Evolutionary conservation across 2,888 invertebrate species (phyloP).

Genomic region (Synanthedon myopaeformis): DNA sequence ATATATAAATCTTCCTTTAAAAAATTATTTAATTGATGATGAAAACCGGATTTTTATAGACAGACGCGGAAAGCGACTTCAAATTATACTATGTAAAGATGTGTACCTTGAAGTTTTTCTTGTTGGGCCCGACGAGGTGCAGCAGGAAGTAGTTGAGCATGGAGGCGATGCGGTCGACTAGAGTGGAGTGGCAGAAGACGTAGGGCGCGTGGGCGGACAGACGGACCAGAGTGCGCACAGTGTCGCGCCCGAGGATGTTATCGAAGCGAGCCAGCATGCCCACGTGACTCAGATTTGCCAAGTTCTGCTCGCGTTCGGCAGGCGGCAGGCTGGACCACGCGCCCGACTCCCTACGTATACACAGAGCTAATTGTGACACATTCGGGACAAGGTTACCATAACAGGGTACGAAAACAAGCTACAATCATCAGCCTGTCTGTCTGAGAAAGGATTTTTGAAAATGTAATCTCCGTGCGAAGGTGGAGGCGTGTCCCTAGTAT

Average conservation of each 20-base stretch:
- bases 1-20: too few relatives aligned
- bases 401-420: too few relatives aligned
- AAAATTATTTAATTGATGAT: neutral
- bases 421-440: too few relatives aligned
- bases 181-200: conserved; percentile 90
- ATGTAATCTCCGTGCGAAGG: too few relatives aligned
- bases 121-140: conserved; percentile 91
- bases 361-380: too few relatives aligned
- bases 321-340: conserved; percentile 79
- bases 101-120: conserved; percentile 86
- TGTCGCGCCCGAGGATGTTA: conserved; percentile 91
- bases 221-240: conserved; percentile 84
- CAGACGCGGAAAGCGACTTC: too few relatives aligned
- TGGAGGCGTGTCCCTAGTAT: too few relatives aligned
- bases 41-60: too few relatives aligned
- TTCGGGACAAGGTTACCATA: too few relatives aligned
- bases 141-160: conserved; percentile 96
- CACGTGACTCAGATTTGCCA: conserved; percentile 77
- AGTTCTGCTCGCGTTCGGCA: conserved; percentile 81
- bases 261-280: conserved; percentile 91
- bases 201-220: conserved; percentile 79
- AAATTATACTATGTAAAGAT: too few relatives aligned
- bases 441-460: too few relatives aligned
- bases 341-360: conserved; percentile 71
- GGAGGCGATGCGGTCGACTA: conserved; percentile 92